Percentiles rank a stretch among this genome's conserved stretches.
These are phyloP conservation scores for Amyelois transitella DNA, from an alignment of 1,140 invertebrate genomes.

Conservation along the genomic window DNA sequence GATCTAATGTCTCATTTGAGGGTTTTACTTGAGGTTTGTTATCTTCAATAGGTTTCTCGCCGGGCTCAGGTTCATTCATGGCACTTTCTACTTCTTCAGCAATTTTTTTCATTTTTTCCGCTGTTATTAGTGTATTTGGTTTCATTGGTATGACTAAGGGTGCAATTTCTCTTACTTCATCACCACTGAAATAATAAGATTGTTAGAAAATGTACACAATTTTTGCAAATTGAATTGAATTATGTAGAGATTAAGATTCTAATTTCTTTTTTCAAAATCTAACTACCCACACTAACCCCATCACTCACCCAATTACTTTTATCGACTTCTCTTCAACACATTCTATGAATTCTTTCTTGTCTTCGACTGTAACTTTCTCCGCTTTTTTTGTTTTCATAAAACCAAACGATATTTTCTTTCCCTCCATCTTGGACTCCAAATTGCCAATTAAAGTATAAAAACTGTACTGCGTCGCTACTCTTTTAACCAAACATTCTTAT, in stretches of 20 bases:
- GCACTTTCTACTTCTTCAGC: constrained; percentile 56
- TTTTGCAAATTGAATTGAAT: background rate
- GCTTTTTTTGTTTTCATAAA: constrained; percentile 83
- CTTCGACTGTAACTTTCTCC: constrained; percentile 69
- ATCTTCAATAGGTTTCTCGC: constrained; percentile 13
- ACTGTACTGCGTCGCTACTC: no score
- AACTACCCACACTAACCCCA: no score
- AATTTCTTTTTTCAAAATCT: background rate
- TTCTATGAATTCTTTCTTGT: constrained; percentile 80
- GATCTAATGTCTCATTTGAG: constrained; percentile 67
- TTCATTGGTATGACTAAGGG: constrained; percentile 80
- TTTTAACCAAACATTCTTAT: no score
- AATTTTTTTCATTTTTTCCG: constrained; percentile 69
- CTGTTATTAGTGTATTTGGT: constrained; percentile 72
- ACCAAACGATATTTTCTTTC: constrained; percentile 85
- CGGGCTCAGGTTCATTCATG: constrained; percentile 42
- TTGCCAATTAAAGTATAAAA: no score
- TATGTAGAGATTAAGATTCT: background rate
- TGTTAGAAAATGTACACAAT: background rate
- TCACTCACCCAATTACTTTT: constrained; percentile 81
- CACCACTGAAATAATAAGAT: constrained; percentile 63
- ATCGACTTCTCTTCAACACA: constrained; percentile 84
- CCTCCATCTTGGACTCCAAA: constrained; percentile 34
- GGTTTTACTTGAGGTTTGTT: constrained; percentile 14
- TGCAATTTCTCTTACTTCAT: constrained; percentile 66